Percentiles rank a stretch among this genome's conserved stretches.
These are phyloP conservation scores for Ibycter americanus DNA, from an alignment of 2,797 vertebrate species.

Conservation along the genomic window DNA sequence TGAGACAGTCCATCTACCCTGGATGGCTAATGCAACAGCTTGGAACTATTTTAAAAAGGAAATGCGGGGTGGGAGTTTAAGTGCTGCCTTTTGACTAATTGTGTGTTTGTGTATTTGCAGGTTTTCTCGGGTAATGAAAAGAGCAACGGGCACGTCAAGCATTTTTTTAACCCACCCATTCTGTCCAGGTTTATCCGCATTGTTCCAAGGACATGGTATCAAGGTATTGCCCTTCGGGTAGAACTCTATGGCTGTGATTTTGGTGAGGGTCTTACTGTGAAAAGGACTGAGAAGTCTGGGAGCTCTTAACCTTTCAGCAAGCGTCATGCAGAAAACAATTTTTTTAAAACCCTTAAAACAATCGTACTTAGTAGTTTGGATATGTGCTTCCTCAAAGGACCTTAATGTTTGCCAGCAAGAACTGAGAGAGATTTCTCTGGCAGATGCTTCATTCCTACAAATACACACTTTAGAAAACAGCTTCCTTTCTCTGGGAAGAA, in stretches of 20 bases:
- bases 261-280: slow-evolving; percentile 10
- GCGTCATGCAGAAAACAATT: neutral
- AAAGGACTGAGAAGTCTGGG: neutral
- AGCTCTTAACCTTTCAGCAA: neutral
- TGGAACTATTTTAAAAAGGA: neutral
- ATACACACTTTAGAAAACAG: neutral
- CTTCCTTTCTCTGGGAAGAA: neutral
- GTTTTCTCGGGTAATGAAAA: slow-evolving; percentile 87
- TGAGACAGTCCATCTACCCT: neutral
- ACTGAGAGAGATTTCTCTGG: neutral
- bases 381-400: neutral
- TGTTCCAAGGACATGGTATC: slow-evolving; percentile 85
- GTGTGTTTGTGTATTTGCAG: slow-evolving; percentile 75
- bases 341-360: neutral
- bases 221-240: slow-evolving; percentile 87
- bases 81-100: neutral
- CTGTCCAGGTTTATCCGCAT: slow-evolving; percentile 90
- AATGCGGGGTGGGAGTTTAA: neutral
- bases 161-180: slow-evolving; percentile 91
- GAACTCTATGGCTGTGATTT: slow-evolving; percentile 93
- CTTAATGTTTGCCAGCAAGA: neutral
- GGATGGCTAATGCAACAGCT: neutral
- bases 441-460: neutral
- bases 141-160: slow-evolving; percentile 80
- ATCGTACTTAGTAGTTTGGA: neutral